Evolutionary conservation across 2,797 vertebrate species (phyloP).

Genomic region (Lindbergichthys nudifrons): DNA sequence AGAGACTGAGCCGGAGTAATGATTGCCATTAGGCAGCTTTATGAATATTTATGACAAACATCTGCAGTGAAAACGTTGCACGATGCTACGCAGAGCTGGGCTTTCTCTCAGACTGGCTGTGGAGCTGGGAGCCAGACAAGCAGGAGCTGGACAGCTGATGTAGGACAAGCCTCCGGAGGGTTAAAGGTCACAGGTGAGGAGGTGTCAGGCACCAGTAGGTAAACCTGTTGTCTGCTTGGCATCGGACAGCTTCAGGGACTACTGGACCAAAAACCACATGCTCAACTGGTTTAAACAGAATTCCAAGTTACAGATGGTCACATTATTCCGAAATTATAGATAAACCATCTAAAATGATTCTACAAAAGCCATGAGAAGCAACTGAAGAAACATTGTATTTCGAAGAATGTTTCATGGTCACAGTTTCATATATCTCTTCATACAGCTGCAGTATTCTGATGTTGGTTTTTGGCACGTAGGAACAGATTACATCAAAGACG

Average conservation of each 20-base stretch:
- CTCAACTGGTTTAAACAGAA: slow-evolving; percentile 23
- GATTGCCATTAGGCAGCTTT: slow-evolving; percentile 74
- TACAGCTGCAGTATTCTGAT: background rate
- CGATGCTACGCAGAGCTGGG: slow-evolving; percentile 7
- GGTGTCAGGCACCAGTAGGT: slow-evolving; percentile 31
- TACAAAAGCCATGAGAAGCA: no score
- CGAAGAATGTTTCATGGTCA: background rate
- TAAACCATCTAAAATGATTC: background rate
- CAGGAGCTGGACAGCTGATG: slow-evolving; percentile 28
- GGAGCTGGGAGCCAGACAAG: background rate
- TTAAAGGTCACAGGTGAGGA: slow-evolving; percentile 54
- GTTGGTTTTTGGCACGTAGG: background rate
- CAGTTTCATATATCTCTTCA: background rate
- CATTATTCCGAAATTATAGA: background rate
- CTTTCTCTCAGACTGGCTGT: slow-evolving; percentile 20
- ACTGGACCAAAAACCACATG: background rate
- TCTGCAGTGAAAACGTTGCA: slow-evolving; percentile 67
- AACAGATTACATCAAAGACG: background rate
- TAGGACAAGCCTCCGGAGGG: slow-evolving; percentile 39
- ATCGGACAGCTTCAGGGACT: slow-evolving; percentile 7
- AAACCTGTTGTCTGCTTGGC: slow-evolving; percentile 45
- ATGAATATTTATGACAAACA: slow-evolving; percentile 83
- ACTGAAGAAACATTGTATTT: no score
- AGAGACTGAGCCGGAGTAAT: slow-evolving; percentile 69
- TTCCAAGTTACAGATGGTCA: slow-evolving; percentile 15